These are phyloP conservation scores for Macrochelys suwanniensis DNA, from an alignment of 2,797 vertebrate genomes.

Conservation along the genomic window DNA sequence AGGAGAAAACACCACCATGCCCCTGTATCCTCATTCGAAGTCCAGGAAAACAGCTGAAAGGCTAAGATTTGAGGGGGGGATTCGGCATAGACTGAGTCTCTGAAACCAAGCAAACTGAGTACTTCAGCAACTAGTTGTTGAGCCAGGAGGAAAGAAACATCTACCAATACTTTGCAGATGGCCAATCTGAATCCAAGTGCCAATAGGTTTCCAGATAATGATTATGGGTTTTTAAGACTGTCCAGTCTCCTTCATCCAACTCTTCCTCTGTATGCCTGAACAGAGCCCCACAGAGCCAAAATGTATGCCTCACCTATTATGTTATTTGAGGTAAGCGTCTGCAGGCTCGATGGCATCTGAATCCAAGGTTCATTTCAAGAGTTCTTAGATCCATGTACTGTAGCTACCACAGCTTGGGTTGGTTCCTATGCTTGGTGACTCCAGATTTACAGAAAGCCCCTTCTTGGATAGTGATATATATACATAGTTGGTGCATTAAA, in stretches of 20 bases:
- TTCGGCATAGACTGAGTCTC: background rate
- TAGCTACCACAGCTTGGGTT: background rate
- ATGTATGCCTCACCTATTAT: background rate
- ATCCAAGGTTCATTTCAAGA: background rate
- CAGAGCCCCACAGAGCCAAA: background rate
- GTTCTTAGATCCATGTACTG: accelerated
- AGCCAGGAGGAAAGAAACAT: background rate
- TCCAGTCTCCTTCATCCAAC: background rate
- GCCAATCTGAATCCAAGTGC: background rate
- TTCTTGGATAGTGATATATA: background rate
- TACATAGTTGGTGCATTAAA: too few relatives aligned
- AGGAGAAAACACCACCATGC: background rate
- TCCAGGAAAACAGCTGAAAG: background rate
- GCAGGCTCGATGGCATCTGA: background rate
- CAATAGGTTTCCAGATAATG: too few relatives aligned
- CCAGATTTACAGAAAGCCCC: background rate
- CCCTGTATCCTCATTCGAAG: accelerated
- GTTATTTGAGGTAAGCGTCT: accelerated
- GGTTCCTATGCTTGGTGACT: background rate
- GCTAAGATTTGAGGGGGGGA: accelerated
- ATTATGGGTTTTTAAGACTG: background rate
- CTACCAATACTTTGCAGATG: accelerated
- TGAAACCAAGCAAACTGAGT: background rate
- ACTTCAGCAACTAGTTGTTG: background rate
- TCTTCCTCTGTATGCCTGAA: background rate